Conservation (phyloP, 2,113 vertebrate species). For the Falco punctatus region DNA sequence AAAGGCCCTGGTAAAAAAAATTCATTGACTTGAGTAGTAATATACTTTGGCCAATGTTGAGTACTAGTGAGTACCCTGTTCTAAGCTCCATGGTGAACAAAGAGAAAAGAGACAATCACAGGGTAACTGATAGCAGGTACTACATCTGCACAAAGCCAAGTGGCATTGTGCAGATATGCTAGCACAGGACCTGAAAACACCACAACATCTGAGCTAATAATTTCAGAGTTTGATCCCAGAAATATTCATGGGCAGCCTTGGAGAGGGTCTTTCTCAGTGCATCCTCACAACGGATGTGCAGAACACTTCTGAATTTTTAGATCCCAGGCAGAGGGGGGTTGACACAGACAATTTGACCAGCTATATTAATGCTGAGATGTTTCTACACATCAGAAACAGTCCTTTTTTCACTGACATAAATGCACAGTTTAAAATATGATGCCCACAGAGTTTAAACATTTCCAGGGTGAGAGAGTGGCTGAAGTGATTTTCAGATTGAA, state of each 20-base stretch:
- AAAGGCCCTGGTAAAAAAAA: not conserved
- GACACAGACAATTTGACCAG: not conserved
- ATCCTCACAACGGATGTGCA: not conserved
- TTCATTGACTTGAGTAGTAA: not conserved
- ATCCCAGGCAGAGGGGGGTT: not conserved
- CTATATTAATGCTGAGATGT: not conserved
- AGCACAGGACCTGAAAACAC: not conserved
- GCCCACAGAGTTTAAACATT: not conserved
- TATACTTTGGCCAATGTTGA: not conserved
- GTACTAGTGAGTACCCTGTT: not conserved
- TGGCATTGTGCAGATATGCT: rapidly evolving
- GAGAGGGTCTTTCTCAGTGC: not conserved
- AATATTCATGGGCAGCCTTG: not conserved
- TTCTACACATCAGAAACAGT: not conserved
- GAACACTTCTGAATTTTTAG: not conserved
- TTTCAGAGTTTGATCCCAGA: not conserved
- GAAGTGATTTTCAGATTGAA: not conserved
- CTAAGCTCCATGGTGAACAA: not conserved
- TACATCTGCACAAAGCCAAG: not conserved
- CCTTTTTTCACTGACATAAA: not conserved
- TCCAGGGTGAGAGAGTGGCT: not conserved
- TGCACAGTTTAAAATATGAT: not conserved
- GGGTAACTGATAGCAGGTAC: not conserved
- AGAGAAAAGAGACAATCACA: not conserved
- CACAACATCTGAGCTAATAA: not conserved